A percentile compares a stretch with the other conserved stretches of the same genome.
These are phyloP conservation scores for Sphenopsis melanotis DNA, from an alignment of 2,797 vertebrate genomes.

Conservation along the genomic window DNA sequence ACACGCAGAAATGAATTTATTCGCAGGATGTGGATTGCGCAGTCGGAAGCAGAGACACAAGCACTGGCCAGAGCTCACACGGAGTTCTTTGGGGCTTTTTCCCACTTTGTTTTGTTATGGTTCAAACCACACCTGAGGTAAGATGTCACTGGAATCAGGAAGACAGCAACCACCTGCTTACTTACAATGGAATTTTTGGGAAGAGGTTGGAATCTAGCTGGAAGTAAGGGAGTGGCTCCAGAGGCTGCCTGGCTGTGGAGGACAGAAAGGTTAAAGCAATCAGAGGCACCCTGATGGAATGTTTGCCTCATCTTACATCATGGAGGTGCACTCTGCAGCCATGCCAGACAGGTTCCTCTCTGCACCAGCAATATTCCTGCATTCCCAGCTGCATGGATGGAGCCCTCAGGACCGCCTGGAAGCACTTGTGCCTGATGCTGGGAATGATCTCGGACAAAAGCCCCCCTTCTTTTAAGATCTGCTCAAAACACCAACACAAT, in stretches of 20 bases:
- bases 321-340: neutral
- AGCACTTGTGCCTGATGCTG: neutral
- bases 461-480: neutral
- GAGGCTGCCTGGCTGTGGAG: neutral
- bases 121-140: neutral
- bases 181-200: neutral
- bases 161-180: neutral
- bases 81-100: neutral
- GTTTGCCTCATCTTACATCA: neutral
- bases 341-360: neutral
- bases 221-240: neutral
- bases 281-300: neutral
- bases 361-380: neutral
- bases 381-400: neutral
- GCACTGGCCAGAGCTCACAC: neutral
- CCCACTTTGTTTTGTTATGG: neutral
- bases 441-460: neutral
- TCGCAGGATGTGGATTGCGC: neutral
- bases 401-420: neutral
- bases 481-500: neutral
- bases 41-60: neutral
- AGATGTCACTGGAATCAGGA: neutral
- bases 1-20: constrained; percentile 1
- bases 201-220: neutral
- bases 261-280: neutral